Evolutionary conservation across 2,888 invertebrate genomes (phyloP).

Genomic region (Aromia moschata): DNA sequence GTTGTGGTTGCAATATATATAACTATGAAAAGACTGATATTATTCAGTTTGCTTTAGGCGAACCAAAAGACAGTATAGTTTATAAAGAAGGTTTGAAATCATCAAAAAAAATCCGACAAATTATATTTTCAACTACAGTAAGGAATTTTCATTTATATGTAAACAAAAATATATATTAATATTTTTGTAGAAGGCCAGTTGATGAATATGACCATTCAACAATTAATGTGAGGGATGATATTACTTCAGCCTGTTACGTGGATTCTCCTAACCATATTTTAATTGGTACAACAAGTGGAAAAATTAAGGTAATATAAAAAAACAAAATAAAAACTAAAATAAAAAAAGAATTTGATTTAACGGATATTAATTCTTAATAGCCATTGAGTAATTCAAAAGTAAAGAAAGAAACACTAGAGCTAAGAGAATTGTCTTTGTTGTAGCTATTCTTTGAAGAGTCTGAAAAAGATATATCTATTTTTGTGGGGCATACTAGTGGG

Average conservation of each 20-base stretch:
- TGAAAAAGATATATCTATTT: slow-evolving; percentile 66
- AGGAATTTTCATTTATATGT: no score
- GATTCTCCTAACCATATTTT: slow-evolving; percentile 62
- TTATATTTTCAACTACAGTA: slow-evolving; percentile 73
- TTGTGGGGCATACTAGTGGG: slow-evolving; percentile 62
- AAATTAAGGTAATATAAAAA: slow-evolving; percentile 62
- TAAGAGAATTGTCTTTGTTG: no score
- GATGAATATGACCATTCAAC: slow-evolving; percentile 57
- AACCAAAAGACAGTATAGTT: slow-evolving; percentile 68
- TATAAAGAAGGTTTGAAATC: slow-evolving; percentile 62
- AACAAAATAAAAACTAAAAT: no score
- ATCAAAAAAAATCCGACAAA: slow-evolving; percentile 63
- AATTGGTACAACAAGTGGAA: slow-evolving; percentile 64
- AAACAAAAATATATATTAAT: no score
- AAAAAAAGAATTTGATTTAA: no score
- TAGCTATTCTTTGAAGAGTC: slow-evolving; percentile 71
- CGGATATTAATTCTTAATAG: no score
- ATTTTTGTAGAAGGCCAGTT: slow-evolving; percentile 47
- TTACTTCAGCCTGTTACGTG: slow-evolving; percentile 69
- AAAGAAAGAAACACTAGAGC: no score
- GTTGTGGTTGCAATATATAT: slow-evolving; percentile 70
- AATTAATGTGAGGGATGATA: slow-evolving; percentile 68
- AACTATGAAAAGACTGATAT: slow-evolving; percentile 72
- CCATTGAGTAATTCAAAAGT: no score
- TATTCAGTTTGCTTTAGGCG: slow-evolving; percentile 75